A percentile compares a stretch with the other conserved stretches of the same genome.
Evolutionary conservation across 2,888 invertebrate species (phyloP).

Genomic region (Acleris laterana): DNA sequence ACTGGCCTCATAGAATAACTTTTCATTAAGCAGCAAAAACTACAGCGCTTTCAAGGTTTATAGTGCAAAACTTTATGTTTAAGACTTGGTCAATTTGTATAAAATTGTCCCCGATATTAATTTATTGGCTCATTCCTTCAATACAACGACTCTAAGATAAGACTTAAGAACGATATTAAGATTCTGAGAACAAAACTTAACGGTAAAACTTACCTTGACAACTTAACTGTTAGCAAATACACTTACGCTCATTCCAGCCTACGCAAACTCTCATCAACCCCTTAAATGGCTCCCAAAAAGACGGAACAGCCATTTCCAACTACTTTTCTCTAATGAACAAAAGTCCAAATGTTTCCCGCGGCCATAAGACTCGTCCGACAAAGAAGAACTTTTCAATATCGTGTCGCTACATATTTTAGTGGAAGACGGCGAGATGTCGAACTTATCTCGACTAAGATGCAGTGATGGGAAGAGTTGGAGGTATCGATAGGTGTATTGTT

Average conservation of each 20-base stretch:
- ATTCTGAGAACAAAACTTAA: no score
- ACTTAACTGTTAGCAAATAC: constrained; percentile 44
- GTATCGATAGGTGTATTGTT: constrained; percentile 42
- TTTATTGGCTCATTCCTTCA: no score
- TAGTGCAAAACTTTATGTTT: no score
- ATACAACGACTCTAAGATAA: no score
- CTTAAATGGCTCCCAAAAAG: constrained; percentile 20
- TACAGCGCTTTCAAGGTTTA: no score
- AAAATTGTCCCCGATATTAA: no score
- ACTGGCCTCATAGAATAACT: no score
- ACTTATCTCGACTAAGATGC: constrained; percentile 60
- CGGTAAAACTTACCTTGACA: no score
- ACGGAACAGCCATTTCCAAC: constrained; percentile 20
- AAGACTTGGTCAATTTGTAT: no score
- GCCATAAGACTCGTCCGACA: constrained; percentile 51
- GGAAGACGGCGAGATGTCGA: constrained; percentile 74
- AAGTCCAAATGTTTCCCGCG: constrained; percentile 38
- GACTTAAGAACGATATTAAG: no score
- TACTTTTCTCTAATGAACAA: constrained; percentile 41
- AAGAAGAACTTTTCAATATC: constrained; percentile 76
- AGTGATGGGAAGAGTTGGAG: constrained; percentile 44
- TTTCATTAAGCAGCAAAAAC: no score
- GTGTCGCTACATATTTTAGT: constrained; percentile 81
- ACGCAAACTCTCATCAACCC: constrained; percentile 21
- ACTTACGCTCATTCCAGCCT: constrained; percentile 41